phyloP scores from a whole-genome alignment of 1,140 invertebrate genomes.

The Bombus soroeensis region DNA sequence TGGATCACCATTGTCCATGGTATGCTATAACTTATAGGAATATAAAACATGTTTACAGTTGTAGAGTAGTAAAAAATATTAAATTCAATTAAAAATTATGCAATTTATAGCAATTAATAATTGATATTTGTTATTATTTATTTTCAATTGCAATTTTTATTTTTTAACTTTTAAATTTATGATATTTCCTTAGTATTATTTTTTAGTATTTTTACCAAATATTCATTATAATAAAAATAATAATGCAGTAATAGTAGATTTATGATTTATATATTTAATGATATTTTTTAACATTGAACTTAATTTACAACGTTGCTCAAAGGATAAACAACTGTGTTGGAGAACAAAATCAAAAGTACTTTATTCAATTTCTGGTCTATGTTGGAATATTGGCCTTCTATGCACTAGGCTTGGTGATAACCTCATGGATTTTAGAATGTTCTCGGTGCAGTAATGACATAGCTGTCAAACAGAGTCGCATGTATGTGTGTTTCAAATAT shows the following conservation, averaged over 20 bases:
- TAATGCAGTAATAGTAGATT: background rate
- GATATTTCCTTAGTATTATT: background rate
- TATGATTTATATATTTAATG: conserved; percentile 6
- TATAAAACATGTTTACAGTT: background rate
- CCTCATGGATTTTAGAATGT: conserved; percentile 90
- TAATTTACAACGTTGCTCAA: conserved; percentile 66
- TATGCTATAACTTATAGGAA: conserved; percentile 67
- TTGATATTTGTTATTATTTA: background rate
- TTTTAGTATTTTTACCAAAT: background rate
- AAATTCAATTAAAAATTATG: background rate
- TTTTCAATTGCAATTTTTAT: conserved; percentile 6
- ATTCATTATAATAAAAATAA: background rate
- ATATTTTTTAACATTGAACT: conserved; percentile 19
- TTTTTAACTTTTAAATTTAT: conserved; percentile 2
- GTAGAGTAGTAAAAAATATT: background rate
- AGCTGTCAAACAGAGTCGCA: conserved; percentile 88
- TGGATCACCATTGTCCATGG: conserved; percentile 97
- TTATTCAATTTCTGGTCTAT: conserved; percentile 95
- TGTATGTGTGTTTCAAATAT: conserved; percentile 85
- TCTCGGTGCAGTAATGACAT: conserved; percentile 87
- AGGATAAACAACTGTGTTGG: conserved; percentile 98
- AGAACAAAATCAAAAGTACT: conserved; percentile 96
- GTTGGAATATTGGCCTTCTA: conserved; percentile 87
- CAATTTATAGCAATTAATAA: conserved; percentile 18
- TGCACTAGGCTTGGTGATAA: conserved; percentile 88